phyloP scores from a whole-genome alignment of 2,888 invertebrate genomes.

The Seira musarum region DNA sequence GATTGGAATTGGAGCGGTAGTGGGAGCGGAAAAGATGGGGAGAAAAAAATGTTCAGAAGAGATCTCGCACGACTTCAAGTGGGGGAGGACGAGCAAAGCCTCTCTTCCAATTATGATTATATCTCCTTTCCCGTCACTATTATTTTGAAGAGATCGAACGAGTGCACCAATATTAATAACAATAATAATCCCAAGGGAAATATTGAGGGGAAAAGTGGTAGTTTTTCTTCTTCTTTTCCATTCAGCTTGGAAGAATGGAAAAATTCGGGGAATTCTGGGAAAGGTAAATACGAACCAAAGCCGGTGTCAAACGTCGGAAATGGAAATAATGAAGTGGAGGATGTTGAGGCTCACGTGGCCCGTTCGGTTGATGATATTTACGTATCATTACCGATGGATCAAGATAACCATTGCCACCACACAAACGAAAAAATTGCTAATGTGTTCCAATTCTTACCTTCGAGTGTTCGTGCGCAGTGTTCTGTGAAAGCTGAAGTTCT shows the following conservation, averaged over 20 bases:
- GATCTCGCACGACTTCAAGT: constrained; percentile 29
- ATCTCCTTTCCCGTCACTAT: constrained; percentile 69
- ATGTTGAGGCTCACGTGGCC: constrained; percentile 43
- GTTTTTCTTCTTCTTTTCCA: constrained; percentile 12
- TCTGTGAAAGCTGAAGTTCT: constrained; percentile 51
- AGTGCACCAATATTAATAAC: constrained; percentile 38
- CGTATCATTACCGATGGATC: constrained; percentile 64
- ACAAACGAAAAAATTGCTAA: constrained; percentile 63
- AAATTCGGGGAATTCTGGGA: constrained; percentile 19
- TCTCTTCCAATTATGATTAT: constrained; percentile 64
- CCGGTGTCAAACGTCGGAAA: constrained; percentile 1
- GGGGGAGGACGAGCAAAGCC: constrained; percentile 24
- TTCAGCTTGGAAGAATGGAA: constrained; percentile 25
- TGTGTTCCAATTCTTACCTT: constrained; percentile 65
- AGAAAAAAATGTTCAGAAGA: constrained; percentile 35
- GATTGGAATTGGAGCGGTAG: constrained; percentile 32
- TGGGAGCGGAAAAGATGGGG: background rate
- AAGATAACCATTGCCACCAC: constrained; percentile 66
- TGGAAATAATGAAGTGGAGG: background rate
- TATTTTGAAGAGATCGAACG: constrained; percentile 61
- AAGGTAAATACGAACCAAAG: background rate
- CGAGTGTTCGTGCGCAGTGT: constrained; percentile 65
- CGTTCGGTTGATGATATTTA: constrained; percentile 68
- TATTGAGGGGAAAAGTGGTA: constrained; percentile 1
- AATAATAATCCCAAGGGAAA: constrained; percentile 25